Evolutionary conservation across 2,113 vertebrate genomes (phyloP), one percentile per base, ranked within the genome.

Genomic region (Rhabdomys dilectus): DNA sequence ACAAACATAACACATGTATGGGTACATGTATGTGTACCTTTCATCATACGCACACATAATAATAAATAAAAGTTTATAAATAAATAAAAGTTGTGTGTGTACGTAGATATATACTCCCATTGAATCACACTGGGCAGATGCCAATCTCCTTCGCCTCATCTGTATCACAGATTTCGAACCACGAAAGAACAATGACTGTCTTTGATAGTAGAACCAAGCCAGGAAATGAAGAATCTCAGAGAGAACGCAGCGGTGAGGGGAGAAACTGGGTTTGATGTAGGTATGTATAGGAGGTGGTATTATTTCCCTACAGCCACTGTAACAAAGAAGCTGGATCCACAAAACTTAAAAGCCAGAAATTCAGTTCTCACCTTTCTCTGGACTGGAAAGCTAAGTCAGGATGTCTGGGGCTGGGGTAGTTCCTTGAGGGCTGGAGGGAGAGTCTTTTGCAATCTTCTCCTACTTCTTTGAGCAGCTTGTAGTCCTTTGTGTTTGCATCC

Each of bases 371-470:
- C 36, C 16, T 1, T 66, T 73, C 31, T 62, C 58, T 48, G 66
- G 81, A 15, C 66, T 22, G 13, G 62, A 9, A 7, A 66, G 68
- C 60, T 88, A 39, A 34, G 19, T 82, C 34, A 7, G 34, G 88
- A 48, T 26, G 73, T 86, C 39, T 34, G 39, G 15, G 12, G 66
- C 5, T 0, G 12, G 64, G 2, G n/a, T 16, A 2, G 17, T 11
- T 64, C 31, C 66, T 66, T 1, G 22, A 34, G 42, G 24, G 6
- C 39, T 19, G 0, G 2, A 15, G 7, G 3, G 21, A 24, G 1
- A 3, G 5, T 29, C 5, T 0, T 12, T 7, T n/a, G 29, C 51
- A 3, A 3, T 19, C 4, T 60, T 48, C 4, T 77, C 13, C 62
- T 11, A 0, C 45, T 13, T 58, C 82, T 21, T 19, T 1, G 2